Conservation (phyloP, 2,113 vertebrate genomes). For the Boulengeromyrus knoepffleri region DNA sequence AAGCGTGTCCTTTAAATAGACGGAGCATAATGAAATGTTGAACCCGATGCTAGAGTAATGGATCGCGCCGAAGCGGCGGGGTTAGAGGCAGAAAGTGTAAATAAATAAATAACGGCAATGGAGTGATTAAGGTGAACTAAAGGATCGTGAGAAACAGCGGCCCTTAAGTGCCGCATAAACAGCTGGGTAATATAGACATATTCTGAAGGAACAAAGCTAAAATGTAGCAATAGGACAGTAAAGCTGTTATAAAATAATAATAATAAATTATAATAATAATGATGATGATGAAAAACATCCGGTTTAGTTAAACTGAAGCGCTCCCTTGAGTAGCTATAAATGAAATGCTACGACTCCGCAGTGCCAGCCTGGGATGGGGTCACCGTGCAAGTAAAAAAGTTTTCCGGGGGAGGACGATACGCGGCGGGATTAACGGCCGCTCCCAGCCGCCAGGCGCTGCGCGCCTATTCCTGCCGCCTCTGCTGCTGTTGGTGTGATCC, state of each 20-base stretch:
- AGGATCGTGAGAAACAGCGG: background rate
- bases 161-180: background rate
- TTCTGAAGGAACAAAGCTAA: background rate
- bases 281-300: background rate
- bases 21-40: slow-evolving; percentile 28
- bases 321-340: background rate
- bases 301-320: background rate
- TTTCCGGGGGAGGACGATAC: background rate
- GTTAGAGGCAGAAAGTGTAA: background rate
- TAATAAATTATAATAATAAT: too few relatives aligned
- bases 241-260: too few relatives aligned
- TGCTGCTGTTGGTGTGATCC: background rate
- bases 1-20: slow-evolving; percentile 34
- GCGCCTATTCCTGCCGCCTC: background rate
- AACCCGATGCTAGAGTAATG: slow-evolving; percentile 26
- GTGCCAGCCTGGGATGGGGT: background rate
- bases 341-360: background rate
- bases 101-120: background rate
- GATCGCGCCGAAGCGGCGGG: slow-evolving; percentile 17
- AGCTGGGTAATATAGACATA: background rate
- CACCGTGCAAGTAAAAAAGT: background rate
- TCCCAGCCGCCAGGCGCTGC: background rate
- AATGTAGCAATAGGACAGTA: background rate
- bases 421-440: background rate
- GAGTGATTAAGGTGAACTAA: slow-evolving; percentile 16